Conservation (phyloP, 1,140 invertebrate genomes). For the Drosophila erecta region DNA sequence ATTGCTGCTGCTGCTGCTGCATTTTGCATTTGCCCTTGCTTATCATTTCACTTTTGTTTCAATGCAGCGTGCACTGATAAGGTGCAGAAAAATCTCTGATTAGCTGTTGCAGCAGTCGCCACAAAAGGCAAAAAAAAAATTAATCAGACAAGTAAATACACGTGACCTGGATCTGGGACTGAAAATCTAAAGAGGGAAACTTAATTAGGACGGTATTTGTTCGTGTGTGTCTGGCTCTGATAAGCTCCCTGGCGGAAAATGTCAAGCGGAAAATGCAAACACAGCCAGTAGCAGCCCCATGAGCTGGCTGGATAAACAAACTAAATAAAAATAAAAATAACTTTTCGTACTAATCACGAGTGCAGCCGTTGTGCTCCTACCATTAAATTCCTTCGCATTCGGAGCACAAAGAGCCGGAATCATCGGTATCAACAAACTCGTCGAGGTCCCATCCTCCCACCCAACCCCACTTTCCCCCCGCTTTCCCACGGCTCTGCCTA, state of each 20-base stretch:
- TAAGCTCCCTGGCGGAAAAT: constrained; percentile 41
- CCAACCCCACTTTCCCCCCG: not conserved
- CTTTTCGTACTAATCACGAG: constrained; percentile 52
- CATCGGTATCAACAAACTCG: constrained; percentile 47
- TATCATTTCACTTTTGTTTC: constrained; percentile 54
- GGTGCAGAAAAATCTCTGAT: constrained; percentile 22
- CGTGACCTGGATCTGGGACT: constrained; percentile 63
- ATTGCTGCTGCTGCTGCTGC: constrained; percentile 1
- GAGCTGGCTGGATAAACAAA: constrained; percentile 47
- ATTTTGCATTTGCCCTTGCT: constrained; percentile 42
- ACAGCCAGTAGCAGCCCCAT: constrained; percentile 15
- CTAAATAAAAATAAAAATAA: constrained; percentile 43
- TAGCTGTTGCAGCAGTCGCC: constrained; percentile 10
- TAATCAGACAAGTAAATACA: constrained; percentile 65
- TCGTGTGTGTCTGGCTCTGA: constrained; percentile 38
- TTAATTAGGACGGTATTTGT: constrained; percentile 49
- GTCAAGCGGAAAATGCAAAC: constrained; percentile 41
- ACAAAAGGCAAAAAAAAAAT: constrained; percentile 12
- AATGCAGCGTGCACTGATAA: constrained; percentile 30
- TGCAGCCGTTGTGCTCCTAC: constrained; percentile 10
- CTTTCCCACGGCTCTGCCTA: constrained; percentile 7
- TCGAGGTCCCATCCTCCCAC: constrained; percentile 21
- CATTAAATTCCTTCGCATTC: constrained; percentile 21
- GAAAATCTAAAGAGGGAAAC: constrained; percentile 20
- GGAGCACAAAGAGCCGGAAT: constrained; percentile 32